Conservation (phyloP, 2,113 vertebrate species). For the Cyanoderma ruficeps region DNA sequence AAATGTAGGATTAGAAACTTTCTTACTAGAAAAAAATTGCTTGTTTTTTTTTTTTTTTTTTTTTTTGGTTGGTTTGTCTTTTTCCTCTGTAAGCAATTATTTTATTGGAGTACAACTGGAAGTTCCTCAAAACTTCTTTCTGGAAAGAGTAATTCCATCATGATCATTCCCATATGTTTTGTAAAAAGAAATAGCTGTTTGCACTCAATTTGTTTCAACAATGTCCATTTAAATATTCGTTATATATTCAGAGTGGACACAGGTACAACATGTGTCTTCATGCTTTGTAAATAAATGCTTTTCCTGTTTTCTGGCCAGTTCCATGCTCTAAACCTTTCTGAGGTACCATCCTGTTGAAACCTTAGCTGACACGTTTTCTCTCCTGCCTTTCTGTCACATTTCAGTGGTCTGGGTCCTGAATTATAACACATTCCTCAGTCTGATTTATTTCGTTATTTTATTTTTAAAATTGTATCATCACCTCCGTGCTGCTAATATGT, state of each 20-base stretch:
- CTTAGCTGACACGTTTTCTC: not conserved
- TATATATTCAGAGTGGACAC: not conserved
- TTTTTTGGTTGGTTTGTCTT: not conserved
- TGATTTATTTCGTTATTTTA: not conserved
- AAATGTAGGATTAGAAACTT: not conserved
- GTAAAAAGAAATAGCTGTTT: not conserved
- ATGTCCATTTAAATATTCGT: not conserved
- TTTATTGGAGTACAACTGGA: not conserved
- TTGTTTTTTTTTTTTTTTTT: not conserved
- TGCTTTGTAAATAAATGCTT: not conserved
- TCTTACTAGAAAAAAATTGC: not conserved
- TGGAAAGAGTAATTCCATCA: not conserved
- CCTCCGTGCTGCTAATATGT: not conserved
- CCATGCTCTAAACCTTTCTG: not conserved
- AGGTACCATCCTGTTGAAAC: not conserved
- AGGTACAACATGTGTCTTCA: not conserved
- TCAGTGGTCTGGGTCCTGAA: not conserved
- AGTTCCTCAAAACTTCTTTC: constrained; percentile 3
- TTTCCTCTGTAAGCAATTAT: not conserved
- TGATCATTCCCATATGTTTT: constrained; percentile 17
- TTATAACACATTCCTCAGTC: not conserved
- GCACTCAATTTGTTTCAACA: not conserved
- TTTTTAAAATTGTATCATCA: not conserved
- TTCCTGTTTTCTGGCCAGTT: not conserved
- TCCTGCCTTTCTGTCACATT: not conserved